phyloP scores from a whole-genome alignment of 1,140 invertebrate species.

The Pissodes strobi region DNA sequence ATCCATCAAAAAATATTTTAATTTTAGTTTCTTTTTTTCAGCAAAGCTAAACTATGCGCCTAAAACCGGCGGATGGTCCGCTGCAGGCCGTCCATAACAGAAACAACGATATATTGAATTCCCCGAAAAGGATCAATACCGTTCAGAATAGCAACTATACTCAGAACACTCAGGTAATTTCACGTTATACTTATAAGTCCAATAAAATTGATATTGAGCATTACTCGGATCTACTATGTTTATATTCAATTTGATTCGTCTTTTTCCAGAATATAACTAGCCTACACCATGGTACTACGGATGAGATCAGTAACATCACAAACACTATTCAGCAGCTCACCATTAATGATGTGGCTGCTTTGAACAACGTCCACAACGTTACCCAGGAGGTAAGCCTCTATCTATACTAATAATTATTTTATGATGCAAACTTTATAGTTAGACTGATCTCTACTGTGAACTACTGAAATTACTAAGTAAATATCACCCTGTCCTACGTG shows the following conservation, averaged over 20 bases:
- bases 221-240: background rate
- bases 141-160: conserved; percentile 50
- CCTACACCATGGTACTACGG: conserved; percentile 4
- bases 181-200: background rate
- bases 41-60: conserved; percentile 46
- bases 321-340: conserved; percentile 14
- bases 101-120: conserved; percentile 50
- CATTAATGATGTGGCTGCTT: conserved; percentile 28
- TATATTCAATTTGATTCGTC: background rate
- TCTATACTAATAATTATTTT: too few species aligned
- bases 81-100: conserved; percentile 50
- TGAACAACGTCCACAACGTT: conserved; percentile 9
- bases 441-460: too few species aligned
- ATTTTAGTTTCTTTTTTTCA: conserved; percentile 41
- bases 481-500: too few species aligned
- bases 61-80: conserved; percentile 51
- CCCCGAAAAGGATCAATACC: conserved; percentile 53
- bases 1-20: too few species aligned
- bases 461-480: too few species aligned
- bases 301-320: conserved; percentile 11
- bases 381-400: conserved; percentile 39
- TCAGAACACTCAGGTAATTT: conserved; percentile 20
- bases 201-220: too few species aligned
- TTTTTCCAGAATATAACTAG: conserved; percentile 5
- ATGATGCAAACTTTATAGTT: too few species aligned